These are phyloP conservation scores for Brachyrhaphis roseni DNA, from an alignment of 2,797 vertebrate species.

Conservation along the genomic window DNA sequence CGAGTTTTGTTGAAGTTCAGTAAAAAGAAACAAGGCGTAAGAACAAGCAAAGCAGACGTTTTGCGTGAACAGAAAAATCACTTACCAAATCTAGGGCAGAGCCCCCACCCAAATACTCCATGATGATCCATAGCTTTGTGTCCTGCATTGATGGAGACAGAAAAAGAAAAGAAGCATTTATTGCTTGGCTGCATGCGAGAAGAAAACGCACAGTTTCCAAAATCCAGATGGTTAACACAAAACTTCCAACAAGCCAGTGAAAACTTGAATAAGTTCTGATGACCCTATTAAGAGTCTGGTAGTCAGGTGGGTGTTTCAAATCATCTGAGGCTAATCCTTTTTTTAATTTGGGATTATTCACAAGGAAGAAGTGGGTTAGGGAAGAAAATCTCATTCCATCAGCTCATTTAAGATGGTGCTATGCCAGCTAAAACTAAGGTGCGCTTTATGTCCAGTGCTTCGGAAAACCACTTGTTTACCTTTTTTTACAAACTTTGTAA, in stretches of 20 bases:
- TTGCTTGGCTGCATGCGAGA: not conserved
- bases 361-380: slow-evolving; percentile 19
- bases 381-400: slow-evolving; percentile 22
- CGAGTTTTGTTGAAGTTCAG: not conserved
- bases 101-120: slow-evolving; percentile 98
- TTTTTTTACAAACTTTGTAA: not conserved
- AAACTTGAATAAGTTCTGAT: slow-evolving; percentile 23
- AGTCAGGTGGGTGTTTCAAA: slow-evolving; percentile 28
- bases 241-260: not conserved
- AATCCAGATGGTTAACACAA: not conserved
- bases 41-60: not conserved
- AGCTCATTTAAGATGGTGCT: not conserved
- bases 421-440: not conserved
- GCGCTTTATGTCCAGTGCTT: not conserved
- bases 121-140: slow-evolving; percentile 98
- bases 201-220: not conserved
- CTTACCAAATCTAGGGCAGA: slow-evolving; percentile 96
- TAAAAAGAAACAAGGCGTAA: not conserved
- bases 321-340: slow-evolving; percentile 41
- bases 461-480: not conserved
- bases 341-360: slow-evolving; percentile 52
- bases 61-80: slow-evolving; percentile 4
- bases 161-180: not conserved
- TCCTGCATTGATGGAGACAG: slow-evolving; percentile 79
- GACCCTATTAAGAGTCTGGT: slow-evolving; percentile 23